phyloP scores from a whole-genome alignment of 2,888 invertebrate genomes.

The Acanthopleura granulata region DNA sequence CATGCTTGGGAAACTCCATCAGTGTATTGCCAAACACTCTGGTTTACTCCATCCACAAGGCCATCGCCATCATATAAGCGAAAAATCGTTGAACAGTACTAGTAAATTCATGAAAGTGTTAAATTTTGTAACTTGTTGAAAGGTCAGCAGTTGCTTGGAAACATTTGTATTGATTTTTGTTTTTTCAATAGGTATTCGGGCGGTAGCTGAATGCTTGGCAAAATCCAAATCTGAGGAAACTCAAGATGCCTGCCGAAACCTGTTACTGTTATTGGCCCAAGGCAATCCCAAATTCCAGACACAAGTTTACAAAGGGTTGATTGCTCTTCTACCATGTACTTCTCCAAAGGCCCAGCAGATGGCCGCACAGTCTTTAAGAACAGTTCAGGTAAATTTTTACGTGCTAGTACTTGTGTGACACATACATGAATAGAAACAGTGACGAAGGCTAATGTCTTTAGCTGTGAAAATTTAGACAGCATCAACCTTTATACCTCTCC shows the following conservation, averaged over 20 bases:
- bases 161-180: too few species aligned
- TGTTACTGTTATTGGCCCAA: constrained; percentile 65
- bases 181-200: constrained; percentile 61
- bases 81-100: too few species aligned
- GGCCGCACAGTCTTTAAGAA: constrained; percentile 66
- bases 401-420: not conserved
- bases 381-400: constrained; percentile 56
- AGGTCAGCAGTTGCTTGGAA: too few species aligned
- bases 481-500: too few species aligned
- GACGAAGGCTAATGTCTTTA: too few species aligned
- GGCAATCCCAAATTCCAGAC: constrained; percentile 68
- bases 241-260: constrained; percentile 64
- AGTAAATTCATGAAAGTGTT: too few species aligned
- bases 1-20: too few species aligned
- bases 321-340: constrained; percentile 69
- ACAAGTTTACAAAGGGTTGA: constrained; percentile 70
- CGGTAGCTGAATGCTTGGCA: constrained; percentile 69
- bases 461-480: too few species aligned
- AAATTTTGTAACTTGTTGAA: too few species aligned
- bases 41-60: too few species aligned
- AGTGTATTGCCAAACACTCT: too few species aligned
- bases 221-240: constrained; percentile 67
- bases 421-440: not conserved
- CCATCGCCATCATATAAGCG: too few species aligned
- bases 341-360: constrained; percentile 70